Conservation (phyloP, 2,113 vertebrate genomes). For the Chionodraco myersi region DNA sequence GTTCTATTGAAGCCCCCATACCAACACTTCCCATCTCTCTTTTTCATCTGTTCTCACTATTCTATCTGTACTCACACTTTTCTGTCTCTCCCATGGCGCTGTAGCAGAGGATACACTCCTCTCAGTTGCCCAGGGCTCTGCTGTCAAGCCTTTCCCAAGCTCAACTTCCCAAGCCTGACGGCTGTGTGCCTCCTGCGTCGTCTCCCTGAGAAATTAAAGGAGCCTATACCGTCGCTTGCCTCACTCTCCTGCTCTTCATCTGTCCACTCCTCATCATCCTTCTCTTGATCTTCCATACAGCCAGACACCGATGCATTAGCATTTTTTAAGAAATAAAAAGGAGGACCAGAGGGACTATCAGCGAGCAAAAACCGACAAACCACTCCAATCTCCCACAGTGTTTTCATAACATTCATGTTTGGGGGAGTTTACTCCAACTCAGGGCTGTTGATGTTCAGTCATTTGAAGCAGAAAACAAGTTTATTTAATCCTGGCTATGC, state of each 20-base stretch:
- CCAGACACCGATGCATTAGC: conserved; percentile 20
- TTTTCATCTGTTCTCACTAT: conserved; percentile 38
- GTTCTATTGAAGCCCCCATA: conserved; percentile 32
- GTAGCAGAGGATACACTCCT: conserved; percentile 47
- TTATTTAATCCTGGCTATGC: neutral
- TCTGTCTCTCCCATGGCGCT: conserved; percentile 40
- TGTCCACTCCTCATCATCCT: conserved; percentile 20
- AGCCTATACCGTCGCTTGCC: conserved; percentile 15
- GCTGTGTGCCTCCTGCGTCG: conserved; percentile 55
- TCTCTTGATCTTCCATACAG: conserved; percentile 38
- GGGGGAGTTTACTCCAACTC: neutral
- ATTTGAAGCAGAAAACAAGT: neutral
- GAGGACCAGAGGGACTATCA: conserved; percentile 8
- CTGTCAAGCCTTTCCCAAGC: conserved; percentile 71
- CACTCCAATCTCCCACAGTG: neutral
- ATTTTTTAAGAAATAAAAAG: conserved; percentile 17
- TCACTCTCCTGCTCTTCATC: conserved; percentile 22
- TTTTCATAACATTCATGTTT: conserved; percentile 6
- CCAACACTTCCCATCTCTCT: conserved; percentile 36
- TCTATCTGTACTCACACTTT: conserved; percentile 37
- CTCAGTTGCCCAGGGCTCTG: conserved; percentile 63
- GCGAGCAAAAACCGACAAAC: neutral
- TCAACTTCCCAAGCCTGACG: conserved; percentile 62
- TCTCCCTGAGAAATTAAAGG: conserved; percentile 60
- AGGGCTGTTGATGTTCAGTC: neutral